Percentiles rank a stretch among this genome's conserved stretches.
Evolutionary conservation across 2,888 invertebrate species (phyloP).

Genomic region (Empis stercorea): DNA sequence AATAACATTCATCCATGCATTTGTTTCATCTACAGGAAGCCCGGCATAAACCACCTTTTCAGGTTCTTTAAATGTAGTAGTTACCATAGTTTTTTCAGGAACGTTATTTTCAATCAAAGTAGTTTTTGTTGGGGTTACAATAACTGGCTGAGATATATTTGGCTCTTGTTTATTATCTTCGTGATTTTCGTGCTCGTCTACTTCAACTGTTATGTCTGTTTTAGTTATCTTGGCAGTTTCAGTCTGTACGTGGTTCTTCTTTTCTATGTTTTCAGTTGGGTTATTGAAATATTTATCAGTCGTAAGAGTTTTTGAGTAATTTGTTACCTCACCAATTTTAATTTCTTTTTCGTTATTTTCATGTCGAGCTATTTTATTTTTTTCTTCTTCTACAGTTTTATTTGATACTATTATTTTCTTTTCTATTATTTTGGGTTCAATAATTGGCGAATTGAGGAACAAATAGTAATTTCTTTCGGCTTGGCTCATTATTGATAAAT

Average conservation of each 20-base stretch:
- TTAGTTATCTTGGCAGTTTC: no score
- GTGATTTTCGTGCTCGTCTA: no score
- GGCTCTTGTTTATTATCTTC: no score
- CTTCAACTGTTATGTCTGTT: no score
- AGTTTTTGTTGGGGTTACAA: neutral
- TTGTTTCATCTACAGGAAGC: conserved; percentile 24
- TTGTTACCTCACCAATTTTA: neutral
- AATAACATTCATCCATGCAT: conserved; percentile 27
- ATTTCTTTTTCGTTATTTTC: neutral
- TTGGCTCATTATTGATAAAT: conserved; percentile 14
- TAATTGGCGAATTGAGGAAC: conserved; percentile 12
- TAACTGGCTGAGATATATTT: neutral
- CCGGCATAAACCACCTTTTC: conserved; percentile 22
- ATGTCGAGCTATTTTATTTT: neutral
- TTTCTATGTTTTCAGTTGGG: no score
- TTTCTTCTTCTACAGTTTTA: neutral
- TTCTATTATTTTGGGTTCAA: conserved; percentile 8
- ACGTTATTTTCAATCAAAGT: no score
- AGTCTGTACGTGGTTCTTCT: no score
- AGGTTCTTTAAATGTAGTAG: conserved; percentile 10
- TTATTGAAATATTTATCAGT: no score
- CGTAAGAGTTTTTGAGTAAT: no score
- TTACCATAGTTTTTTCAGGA: neutral
- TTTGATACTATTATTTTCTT: neutral
- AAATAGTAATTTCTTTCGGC: conserved; percentile 17